Evolutionary conservation across 2,888 invertebrate genomes (phyloP).

Genomic region (Neoscelio sp.): DNA sequence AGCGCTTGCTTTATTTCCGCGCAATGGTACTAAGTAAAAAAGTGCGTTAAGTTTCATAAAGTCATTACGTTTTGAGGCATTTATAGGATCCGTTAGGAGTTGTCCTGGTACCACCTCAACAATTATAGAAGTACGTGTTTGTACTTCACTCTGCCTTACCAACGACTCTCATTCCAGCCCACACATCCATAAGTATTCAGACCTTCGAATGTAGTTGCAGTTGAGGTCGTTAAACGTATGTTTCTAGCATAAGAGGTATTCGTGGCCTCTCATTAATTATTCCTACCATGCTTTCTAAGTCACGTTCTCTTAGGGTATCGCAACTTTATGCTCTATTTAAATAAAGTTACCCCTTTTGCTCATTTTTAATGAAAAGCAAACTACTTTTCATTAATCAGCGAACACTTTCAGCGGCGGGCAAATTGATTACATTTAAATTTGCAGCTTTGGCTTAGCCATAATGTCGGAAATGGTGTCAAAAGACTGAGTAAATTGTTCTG

Average conservation of each 20-base stretch:
- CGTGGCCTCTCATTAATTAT: constrained; percentile 78
- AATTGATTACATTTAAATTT: constrained; percentile 27
- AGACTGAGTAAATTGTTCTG: too few relatives aligned
- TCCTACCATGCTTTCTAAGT: constrained; percentile 68
- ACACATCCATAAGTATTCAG: constrained; percentile 65
- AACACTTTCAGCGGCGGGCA: constrained; percentile 21
- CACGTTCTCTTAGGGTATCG: constrained; percentile 59
- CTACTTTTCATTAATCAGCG: constrained; percentile 45
- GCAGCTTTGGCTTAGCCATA: neutral
- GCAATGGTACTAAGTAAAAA: constrained; percentile 37
- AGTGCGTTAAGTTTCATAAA: constrained; percentile 37
- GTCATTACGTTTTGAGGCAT: constrained; percentile 68
- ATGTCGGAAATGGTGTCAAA: neutral
- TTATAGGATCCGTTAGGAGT: constrained; percentile 74
- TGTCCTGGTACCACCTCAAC: constrained; percentile 74
- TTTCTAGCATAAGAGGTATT: constrained; percentile 72
- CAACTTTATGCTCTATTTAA: constrained; percentile 59
- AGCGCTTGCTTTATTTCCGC: constrained; percentile 18
- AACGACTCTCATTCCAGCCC: constrained; percentile 53
- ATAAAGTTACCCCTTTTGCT: constrained; percentile 32
- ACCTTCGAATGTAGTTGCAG: constrained; percentile 68
- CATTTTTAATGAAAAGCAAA: constrained; percentile 43
- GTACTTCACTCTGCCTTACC: constrained; percentile 56
- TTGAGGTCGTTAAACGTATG: constrained; percentile 76
- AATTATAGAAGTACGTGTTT: constrained; percentile 79